These are phyloP conservation scores for Acanthococcus lagerstroemiae DNA, from an alignment of 2,888 invertebrate genomes.

Conservation along the genomic window DNA sequence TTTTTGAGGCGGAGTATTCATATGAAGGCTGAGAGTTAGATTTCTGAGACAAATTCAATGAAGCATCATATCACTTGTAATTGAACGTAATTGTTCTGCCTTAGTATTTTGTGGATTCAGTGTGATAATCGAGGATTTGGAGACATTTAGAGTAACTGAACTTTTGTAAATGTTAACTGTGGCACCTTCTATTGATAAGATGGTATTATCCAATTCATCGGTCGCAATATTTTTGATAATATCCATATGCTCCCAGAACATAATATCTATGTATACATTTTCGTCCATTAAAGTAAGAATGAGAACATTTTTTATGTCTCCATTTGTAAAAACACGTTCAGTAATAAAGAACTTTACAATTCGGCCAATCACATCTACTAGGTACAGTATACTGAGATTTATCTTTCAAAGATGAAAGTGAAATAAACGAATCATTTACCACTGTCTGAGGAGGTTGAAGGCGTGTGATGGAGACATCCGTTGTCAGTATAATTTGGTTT, in stretches of 20 bases:
- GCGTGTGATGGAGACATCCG: background rate
- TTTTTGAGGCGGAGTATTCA: background rate
- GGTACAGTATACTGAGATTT: background rate
- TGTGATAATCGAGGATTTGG: background rate
- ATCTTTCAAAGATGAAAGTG: background rate
- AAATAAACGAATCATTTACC: background rate
- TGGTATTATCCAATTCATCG: background rate
- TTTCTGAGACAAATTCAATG: background rate
- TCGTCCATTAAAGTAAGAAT: background rate
- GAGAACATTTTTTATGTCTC: background rate
- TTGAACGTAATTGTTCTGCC: no score
- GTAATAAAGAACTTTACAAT: background rate
- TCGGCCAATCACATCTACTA: background rate
- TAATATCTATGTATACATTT: background rate
- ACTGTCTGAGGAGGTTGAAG: background rate
- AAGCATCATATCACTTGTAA: no score
- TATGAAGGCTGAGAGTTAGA: background rate
- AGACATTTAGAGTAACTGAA: background rate
- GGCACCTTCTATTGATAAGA: background rate
- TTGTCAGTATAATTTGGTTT: background rate
- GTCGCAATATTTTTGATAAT: background rate
- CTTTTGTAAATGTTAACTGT: background rate
- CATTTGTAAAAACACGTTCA: background rate
- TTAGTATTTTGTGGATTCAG: no score
- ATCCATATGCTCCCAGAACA: background rate